phyloP scores from a whole-genome alignment of 2,113 vertebrate genomes.

The Malaclemys terrapin region DNA sequence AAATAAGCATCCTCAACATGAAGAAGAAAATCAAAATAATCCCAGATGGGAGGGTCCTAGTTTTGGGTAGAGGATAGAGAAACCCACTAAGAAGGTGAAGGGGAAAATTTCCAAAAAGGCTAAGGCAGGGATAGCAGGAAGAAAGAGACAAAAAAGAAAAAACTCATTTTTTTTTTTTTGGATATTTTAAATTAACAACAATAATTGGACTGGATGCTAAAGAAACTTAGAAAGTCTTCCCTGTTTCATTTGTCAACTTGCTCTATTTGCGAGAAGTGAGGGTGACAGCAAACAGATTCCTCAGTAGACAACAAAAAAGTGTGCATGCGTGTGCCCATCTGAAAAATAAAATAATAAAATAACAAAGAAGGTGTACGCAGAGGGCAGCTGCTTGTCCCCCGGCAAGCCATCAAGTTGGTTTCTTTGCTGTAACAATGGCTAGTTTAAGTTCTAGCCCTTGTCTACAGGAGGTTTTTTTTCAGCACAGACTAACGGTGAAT shows the following conservation, averaged over 20 bases:
- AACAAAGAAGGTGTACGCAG: accelerated
- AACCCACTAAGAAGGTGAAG: neutral
- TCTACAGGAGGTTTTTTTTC: neutral
- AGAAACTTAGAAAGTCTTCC: neutral
- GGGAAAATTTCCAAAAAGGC: neutral
- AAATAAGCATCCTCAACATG: neutral
- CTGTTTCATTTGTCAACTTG: neutral
- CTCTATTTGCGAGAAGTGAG: neutral
- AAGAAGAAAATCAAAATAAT: neutral
- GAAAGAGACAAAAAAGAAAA: neutral
- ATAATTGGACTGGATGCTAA: neutral
- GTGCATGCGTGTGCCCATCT: neutral
- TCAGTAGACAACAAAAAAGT: neutral
- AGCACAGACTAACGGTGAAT: neutral
- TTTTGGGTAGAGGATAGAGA: neutral
- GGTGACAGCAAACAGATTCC: accelerated
- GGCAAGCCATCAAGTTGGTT: neutral
- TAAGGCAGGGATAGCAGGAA: neutral
- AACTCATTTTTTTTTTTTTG: neutral
- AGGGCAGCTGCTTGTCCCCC: neutral
- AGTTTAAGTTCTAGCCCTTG: neutral
- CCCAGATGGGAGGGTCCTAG: neutral
- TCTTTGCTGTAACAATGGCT: neutral
- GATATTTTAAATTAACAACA: neutral
- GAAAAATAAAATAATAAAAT: neutral